These are phyloP conservation scores for Aphidius ervi DNA, from an alignment of 1,140 invertebrate species.

Conservation along the genomic window DNA sequence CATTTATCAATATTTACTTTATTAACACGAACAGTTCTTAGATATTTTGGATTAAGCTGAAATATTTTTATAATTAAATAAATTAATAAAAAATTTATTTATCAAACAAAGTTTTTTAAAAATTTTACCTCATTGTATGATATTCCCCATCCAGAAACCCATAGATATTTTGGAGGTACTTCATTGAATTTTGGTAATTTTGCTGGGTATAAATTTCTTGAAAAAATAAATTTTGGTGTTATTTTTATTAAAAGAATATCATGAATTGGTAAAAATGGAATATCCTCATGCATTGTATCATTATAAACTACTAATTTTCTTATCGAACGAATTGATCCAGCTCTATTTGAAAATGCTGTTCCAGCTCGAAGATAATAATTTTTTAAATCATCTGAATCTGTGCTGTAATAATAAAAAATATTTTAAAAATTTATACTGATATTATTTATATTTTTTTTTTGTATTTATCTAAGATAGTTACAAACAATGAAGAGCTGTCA, in stretches of 20 bases:
- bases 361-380: conserved; percentile 29
- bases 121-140: conserved; percentile 7
- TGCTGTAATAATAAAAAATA: conserved; percentile 1
- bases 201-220: conserved; percentile 20
- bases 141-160: conserved; percentile 33
- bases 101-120: not conserved
- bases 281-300: conserved; percentile 7
- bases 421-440: no score
- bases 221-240: conserved; percentile 25
- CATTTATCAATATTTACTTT: conserved; percentile 23
- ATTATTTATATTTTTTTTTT: no score
- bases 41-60: not conserved
- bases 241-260: conserved; percentile 31
- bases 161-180: conserved; percentile 18
- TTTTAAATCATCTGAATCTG: not conserved
- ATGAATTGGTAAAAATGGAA: conserved; percentile 14
- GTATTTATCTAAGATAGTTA: conserved; percentile 9
- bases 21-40: conserved; percentile 17
- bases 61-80: no score
- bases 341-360: conserved; percentile 15
- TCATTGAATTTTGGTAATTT: conserved; percentile 21
- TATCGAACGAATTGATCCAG: conserved; percentile 24
- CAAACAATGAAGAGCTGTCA: conserved; percentile 36
- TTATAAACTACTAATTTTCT: conserved; percentile 20
- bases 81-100: no score